These are phyloP conservation scores for Euclidia mi DNA, from an alignment of 2,888 invertebrate genomes.

Conservation along the genomic window DNA sequence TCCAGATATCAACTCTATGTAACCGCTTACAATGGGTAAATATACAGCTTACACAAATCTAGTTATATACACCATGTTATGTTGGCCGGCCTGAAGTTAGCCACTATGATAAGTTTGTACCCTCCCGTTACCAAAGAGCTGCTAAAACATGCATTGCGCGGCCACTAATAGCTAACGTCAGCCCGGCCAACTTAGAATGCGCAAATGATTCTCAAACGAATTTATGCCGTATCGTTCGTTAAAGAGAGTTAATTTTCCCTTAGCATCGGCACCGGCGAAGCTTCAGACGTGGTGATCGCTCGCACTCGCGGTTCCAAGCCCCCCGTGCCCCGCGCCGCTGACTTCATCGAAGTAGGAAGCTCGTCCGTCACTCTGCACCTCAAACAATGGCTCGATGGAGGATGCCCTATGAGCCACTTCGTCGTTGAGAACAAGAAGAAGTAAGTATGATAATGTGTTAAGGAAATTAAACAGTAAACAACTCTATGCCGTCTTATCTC, in stretches of 20 bases:
- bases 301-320: conserved; percentile 98
- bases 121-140: too few relatives aligned
- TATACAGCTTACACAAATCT: conserved; percentile 26
- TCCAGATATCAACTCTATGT: conserved; percentile 98
- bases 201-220: too few relatives aligned
- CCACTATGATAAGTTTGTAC: too few relatives aligned
- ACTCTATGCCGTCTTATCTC: too few relatives aligned
- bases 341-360: conserved; percentile 98
- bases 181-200: too few relatives aligned
- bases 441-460: conserved; percentile 78
- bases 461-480: too few relatives aligned
- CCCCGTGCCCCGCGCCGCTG: conserved; percentile 96
- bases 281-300: conserved; percentile 96
- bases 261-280: conserved; percentile 97
- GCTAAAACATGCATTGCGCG: too few relatives aligned
- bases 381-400: conserved; percentile 98
- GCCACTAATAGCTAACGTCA: too few relatives aligned
- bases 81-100: too few relatives aligned
- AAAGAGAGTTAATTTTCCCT: background rate
- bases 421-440: conserved; percentile 98
- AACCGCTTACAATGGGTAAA: conserved; percentile 97
- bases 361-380: conserved; percentile 97
- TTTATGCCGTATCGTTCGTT: too few relatives aligned
- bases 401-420: conserved; percentile 98
- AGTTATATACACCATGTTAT: too few relatives aligned